A percentile compares a stretch with the other conserved stretches of the same genome.
Conservation (phyloP, 2,113 vertebrate species). For the Nothobranchius furzeri region DNA sequence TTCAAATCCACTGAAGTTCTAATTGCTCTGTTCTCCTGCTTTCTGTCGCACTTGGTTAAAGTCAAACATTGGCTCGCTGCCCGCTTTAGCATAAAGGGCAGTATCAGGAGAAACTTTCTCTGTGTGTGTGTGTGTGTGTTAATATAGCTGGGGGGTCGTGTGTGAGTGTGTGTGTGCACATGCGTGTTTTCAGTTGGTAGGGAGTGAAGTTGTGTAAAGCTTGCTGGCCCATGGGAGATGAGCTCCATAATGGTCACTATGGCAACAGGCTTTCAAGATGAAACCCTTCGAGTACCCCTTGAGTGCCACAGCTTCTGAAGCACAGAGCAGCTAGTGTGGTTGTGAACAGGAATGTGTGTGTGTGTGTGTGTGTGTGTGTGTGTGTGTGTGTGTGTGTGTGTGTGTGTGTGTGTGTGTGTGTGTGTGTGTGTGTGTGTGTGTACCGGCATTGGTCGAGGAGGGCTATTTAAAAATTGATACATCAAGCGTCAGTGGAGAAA, state of each 20-base stretch:
- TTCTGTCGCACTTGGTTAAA: constrained; percentile 39
- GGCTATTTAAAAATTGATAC: constrained; percentile 79
- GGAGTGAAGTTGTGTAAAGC: constrained; percentile 69
- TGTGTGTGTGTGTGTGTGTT: constrained; percentile 6
- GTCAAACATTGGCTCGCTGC: constrained; percentile 53
- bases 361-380: constrained; percentile 28
- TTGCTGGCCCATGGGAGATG: constrained; percentile 69
- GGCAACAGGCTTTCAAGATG: constrained; percentile 78
- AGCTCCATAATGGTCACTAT: constrained; percentile 79
- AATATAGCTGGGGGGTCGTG: constrained; percentile 2
- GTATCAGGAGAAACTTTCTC: constrained; percentile 29
- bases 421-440: constrained; percentile 34
- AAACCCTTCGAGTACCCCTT: constrained; percentile 69
- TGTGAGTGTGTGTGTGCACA: constrained; percentile 11
- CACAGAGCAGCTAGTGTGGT: constrained; percentile 52
- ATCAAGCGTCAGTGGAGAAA: constrained; percentile 73
- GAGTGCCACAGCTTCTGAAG: constrained; percentile 66
- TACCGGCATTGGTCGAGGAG: constrained; percentile 48
- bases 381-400: constrained; percentile 37
- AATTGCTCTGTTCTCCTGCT: constrained; percentile 50
- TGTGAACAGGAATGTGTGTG: constrained; percentile 18
- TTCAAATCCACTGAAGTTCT: constrained; percentile 37
- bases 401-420: constrained; percentile 19
- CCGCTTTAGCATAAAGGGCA: constrained; percentile 49
- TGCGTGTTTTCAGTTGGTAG: constrained; percentile 42